A percentile compares a stretch with the other conserved stretches of the same genome.
These are phyloP conservation scores for Mola mola DNA, from an alignment of 2,113 vertebrate species.

Conservation along the genomic window DNA sequence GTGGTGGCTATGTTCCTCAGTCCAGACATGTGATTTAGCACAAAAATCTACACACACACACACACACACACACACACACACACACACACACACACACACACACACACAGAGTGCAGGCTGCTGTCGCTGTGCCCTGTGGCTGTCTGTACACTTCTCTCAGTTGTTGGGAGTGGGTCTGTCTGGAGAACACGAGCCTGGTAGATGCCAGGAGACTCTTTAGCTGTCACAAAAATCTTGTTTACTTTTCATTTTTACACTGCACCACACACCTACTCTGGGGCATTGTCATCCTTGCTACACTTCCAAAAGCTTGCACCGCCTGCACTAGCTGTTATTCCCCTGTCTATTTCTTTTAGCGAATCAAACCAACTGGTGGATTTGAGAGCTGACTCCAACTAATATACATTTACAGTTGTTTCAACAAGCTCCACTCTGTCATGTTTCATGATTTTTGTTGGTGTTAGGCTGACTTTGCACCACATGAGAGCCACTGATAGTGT, in stretches of 20 bases:
- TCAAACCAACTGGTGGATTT: slow-evolving; percentile 34
- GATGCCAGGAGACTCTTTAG: slow-evolving; percentile 65
- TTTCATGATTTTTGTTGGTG: slow-evolving; percentile 18
- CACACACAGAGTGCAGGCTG: slow-evolving; percentile 8
- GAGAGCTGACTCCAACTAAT: slow-evolving; percentile 31
- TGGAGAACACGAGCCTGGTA: slow-evolving; percentile 54
- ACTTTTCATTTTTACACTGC: slow-evolving; percentile 64
- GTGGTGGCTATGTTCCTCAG: slow-evolving; percentile 25
- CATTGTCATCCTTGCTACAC: slow-evolving; percentile 45
- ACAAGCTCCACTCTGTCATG: slow-evolving; percentile 21
- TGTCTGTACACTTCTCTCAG: slow-evolving; percentile 27
- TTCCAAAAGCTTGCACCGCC: slow-evolving; percentile 43
- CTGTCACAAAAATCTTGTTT: slow-evolving; percentile 74
- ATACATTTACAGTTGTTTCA: slow-evolving; percentile 37
- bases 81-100: slow-evolving; percentile 4
- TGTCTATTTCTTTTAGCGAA: slow-evolving; percentile 37
- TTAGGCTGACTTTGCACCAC: neutral
- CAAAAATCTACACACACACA: slow-evolving; percentile 2
- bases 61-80: slow-evolving; percentile 1
- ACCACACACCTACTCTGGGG: slow-evolving; percentile 43
- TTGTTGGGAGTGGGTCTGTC: slow-evolving; percentile 35
- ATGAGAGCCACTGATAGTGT: slow-evolving; percentile 6
- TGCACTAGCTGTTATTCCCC: slow-evolving; percentile 43
- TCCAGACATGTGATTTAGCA: slow-evolving; percentile 20
- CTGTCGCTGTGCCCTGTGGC: slow-evolving; percentile 21